Evolutionary conservation across 2,797 vertebrate species (phyloP).

Genomic region (Sebastes matsubarae): DNA sequence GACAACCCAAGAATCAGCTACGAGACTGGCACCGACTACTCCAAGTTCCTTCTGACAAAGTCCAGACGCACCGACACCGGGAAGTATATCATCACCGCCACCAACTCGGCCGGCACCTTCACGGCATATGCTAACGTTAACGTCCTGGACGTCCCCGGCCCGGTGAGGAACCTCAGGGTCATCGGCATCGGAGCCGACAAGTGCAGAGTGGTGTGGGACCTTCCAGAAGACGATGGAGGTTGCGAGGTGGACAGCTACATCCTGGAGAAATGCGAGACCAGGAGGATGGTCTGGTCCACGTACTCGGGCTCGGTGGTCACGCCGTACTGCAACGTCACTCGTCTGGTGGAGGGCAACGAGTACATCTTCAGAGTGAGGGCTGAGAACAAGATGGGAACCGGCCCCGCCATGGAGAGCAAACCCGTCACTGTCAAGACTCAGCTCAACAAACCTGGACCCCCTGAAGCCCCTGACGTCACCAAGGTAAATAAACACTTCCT

Average conservation of each 20-base stretch:
- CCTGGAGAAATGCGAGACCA: slow-evolving; percentile 97
- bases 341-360: slow-evolving; percentile 96
- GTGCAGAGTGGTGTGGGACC: slow-evolving; percentile 94
- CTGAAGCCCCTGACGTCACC: slow-evolving; percentile 93
- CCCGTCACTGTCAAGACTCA: slow-evolving; percentile 94
- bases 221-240: slow-evolving; percentile 95
- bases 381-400: slow-evolving; percentile 99
- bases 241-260: slow-evolving; percentile 99
- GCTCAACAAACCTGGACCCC: slow-evolving; percentile 93
- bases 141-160: slow-evolving; percentile 94
- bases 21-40: slow-evolving; percentile 90
- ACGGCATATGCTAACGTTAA: slow-evolving; percentile 93
- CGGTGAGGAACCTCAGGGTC: slow-evolving; percentile 91
- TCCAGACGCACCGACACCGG: slow-evolving; percentile 92
- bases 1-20: slow-evolving; percentile 94
- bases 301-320: slow-evolving; percentile 91
- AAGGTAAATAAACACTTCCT: slow-evolving; percentile 79
- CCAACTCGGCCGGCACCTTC: slow-evolving; percentile 93
- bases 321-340: slow-evolving; percentile 88
- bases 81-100: slow-evolving; percentile 94
- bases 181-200: slow-evolving; percentile 92
- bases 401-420: slow-evolving; percentile 93
- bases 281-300: slow-evolving; percentile 98
- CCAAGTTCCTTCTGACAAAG: slow-evolving; percentile 93
- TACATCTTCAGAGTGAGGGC: slow-evolving; percentile 98